Conservation (phyloP, 2,797 vertebrate species). For the Enteromius viviparus region DNA sequence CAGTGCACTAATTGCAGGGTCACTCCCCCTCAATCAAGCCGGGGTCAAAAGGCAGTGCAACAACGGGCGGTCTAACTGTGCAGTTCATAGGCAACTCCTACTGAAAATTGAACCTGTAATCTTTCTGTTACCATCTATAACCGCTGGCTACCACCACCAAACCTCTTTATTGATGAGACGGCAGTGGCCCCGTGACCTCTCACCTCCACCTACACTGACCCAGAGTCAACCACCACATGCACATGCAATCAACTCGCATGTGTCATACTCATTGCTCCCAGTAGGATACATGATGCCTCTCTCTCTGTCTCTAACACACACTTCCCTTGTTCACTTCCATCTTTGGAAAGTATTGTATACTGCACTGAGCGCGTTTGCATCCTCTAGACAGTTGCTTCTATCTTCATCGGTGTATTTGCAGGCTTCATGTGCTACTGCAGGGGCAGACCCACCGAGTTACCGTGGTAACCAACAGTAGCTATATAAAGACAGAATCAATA, state of each 20-base stretch:
- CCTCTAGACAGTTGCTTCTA: background rate
- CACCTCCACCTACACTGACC: background rate
- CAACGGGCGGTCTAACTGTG: background rate
- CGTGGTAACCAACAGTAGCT: conserved; percentile 43
- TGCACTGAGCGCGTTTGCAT: conserved; percentile 28
- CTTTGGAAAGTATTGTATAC: conserved; percentile 4
- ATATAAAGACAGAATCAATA: conserved; percentile 53
- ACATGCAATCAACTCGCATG: background rate
- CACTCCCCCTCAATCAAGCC: background rate
- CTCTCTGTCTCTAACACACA: conserved; percentile 25
- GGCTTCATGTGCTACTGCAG: conserved; percentile 30
- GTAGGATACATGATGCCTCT: conserved; percentile 19
- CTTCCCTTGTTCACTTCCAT: background rate
- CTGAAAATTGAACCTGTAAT: conserved; percentile 23
- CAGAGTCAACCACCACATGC: conserved; percentile 17
- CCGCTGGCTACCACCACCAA: background rate
- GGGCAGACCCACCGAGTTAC: conserved; percentile 38
- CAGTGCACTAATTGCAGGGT: conserved; percentile 7
- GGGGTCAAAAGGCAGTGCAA: conserved; percentile 14
- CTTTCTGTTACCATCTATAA: background rate
- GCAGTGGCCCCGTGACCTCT: conserved; percentile 5
- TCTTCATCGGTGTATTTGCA: conserved; percentile 11
- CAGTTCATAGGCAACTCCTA: background rate
- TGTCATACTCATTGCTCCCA: conserved; percentile 15
- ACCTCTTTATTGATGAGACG: background rate